Conservation (phyloP, 2,797 vertebrate species). For the Helostoma temminkii region DNA sequence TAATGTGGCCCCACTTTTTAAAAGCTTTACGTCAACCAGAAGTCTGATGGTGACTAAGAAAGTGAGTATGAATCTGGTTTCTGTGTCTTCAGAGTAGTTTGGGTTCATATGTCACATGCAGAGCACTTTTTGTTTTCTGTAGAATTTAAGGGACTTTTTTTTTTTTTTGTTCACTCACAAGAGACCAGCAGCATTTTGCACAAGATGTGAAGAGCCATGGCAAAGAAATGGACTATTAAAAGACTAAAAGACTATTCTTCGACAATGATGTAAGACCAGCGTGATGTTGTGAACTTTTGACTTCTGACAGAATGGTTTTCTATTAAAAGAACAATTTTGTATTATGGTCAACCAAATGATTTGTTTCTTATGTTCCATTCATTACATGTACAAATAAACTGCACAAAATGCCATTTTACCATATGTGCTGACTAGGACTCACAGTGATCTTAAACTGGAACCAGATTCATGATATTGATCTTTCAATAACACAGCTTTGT, state of each 20-base stretch:
- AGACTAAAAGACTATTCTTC: slow-evolving; percentile 82
- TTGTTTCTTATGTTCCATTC: background rate
- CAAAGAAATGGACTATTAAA: too few relatives aligned
- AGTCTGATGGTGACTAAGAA: background rate
- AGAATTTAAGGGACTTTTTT: slow-evolving; percentile 75
- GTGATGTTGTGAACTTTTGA: slow-evolving; percentile 74
- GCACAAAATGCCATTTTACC: background rate
- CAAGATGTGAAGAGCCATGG: slow-evolving; percentile 85
- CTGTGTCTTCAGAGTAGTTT: background rate
- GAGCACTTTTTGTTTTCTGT: slow-evolving; percentile 37
- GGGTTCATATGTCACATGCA: slow-evolving; percentile 7
- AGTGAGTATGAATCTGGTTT: background rate
- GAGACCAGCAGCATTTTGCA: slow-evolving; percentile 93
- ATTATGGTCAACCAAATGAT: slow-evolving; percentile 9
- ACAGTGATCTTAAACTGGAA: background rate
- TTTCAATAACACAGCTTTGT: background rate
- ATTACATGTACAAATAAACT: background rate
- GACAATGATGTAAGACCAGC: slow-evolving; percentile 87
- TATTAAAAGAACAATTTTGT: slow-evolving; percentile 89
- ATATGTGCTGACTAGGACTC: background rate
- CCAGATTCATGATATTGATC: background rate
- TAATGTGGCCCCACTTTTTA: background rate
- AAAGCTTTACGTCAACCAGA: slow-evolving; percentile 37
- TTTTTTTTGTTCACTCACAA: slow-evolving; percentile 78
- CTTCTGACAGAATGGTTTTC: slow-evolving; percentile 89